Percentiles rank a stretch among this genome's conserved stretches.
Conservation (phyloP, 2,888 invertebrate species). For the Apodemia duryi region DNA sequence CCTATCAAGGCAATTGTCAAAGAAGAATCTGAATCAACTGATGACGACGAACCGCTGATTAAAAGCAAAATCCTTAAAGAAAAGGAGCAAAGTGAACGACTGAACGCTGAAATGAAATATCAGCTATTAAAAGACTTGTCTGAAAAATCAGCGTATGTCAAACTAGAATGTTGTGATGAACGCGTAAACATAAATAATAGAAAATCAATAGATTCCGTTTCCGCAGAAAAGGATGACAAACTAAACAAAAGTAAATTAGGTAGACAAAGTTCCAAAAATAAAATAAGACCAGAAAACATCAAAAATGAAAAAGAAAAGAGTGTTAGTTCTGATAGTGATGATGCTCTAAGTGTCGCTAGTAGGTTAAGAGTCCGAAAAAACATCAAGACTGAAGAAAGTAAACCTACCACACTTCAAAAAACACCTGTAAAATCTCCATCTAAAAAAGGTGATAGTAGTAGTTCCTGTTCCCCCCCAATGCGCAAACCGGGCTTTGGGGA, state of each 20-base stretch:
- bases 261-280: conserved; percentile 39
- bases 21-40: conserved; percentile 62
- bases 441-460: conserved; percentile 54
- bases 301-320: conserved; percentile 55
- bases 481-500: conserved; percentile 83
- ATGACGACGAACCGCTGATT: conserved; percentile 66
- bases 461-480: conserved; percentile 55
- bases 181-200: conserved; percentile 51
- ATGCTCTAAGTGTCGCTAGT: conserved; percentile 58
- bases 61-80: conserved; percentile 67
- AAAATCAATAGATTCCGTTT: conserved; percentile 54
- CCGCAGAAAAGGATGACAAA: conserved; percentile 57
- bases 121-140: conserved; percentile 66
- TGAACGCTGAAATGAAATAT: conserved; percentile 43
- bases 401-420: conserved; percentile 43
- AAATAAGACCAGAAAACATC: conserved; percentile 45
- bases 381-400: conserved; percentile 66
- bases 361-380: conserved; percentile 69
- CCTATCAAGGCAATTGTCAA: conserved; percentile 47
- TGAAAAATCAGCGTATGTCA: conserved; percentile 70
- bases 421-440: conserved; percentile 53
- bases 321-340: conserved; percentile 62
- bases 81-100: conserved; percentile 54
- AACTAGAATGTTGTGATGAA: conserved; percentile 70
- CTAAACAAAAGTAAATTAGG: conserved; percentile 47